Evolutionary conservation across 2,888 invertebrate species (phyloP).

Genomic region (Rhimphoctona megacephalus): DNA sequence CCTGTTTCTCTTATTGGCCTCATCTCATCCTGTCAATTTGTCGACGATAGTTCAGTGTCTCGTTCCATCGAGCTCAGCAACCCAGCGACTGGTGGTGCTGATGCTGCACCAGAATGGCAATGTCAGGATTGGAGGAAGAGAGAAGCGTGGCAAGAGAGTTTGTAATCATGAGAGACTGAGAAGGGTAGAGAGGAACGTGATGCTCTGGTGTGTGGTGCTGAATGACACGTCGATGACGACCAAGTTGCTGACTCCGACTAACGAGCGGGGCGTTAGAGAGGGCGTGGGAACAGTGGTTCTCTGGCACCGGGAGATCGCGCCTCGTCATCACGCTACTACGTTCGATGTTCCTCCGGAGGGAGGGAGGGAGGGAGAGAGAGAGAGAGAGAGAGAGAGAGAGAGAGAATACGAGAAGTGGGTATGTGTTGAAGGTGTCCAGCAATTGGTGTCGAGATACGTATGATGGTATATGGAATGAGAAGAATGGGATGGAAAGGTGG

Average conservation of each 20-base stretch:
- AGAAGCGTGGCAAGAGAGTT: constrained; percentile 42
- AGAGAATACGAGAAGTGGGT: constrained; percentile 9
- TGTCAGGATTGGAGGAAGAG: constrained; percentile 57
- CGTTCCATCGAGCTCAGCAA: constrained; percentile 70
- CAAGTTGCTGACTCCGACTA: constrained; percentile 84
- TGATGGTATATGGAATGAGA: constrained; percentile 51
- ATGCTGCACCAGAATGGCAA: constrained; percentile 65
- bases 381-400: constrained; percentile 46
- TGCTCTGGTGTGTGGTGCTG: constrained; percentile 76
- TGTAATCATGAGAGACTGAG: constrained; percentile 71
- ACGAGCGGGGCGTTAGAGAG: constrained; percentile 83
- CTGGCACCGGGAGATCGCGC: constrained; percentile 81
- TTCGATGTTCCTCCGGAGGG: constrained; percentile 50
- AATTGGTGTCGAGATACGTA: constrained; percentile 58
- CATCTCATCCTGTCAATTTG: constrained; percentile 78
- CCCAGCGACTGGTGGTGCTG: constrained; percentile 52
- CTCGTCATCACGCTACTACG: constrained; percentile 81
- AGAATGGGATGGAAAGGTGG: constrained; percentile 62
- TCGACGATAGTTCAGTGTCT: constrained; percentile 73
- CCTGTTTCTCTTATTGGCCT: constrained; percentile 44
- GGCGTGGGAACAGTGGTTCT: constrained; percentile 78
- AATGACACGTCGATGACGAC: constrained; percentile 85
- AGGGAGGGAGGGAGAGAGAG: constrained; percentile 34
- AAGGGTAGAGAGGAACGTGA: constrained; percentile 72
- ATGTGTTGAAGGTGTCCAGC: constrained; percentile 62